Evolutionary conservation across 2,797 vertebrate genomes (phyloP), one percentile per base, ranked within the genome.

Genomic region (Xiphophorus birchmanni): DNA sequence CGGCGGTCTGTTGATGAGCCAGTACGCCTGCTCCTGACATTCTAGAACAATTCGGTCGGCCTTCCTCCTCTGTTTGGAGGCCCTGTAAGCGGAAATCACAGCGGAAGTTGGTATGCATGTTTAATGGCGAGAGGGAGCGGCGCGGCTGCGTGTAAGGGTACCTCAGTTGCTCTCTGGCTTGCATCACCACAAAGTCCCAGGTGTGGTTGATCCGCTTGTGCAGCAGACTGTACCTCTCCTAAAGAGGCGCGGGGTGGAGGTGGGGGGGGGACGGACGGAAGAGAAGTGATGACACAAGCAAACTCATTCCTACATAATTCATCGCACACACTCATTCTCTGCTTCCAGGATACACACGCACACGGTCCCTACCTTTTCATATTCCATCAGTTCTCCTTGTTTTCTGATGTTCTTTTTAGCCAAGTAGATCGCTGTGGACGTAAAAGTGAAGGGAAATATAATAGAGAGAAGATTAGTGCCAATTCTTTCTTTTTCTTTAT

Each of bases 111-210:
- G 0, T 72, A 3, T 73, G 50, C 15, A 58, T 65, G 56, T 65
- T 75, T n/a, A 35, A 18, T 0, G 18, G 1, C 50, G 60, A 23
- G n/a, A 71, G 10, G 63, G 78, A 37, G 75, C 5, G 29, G 76
- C 4, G 32, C 78, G 35, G 13, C 40, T 71, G 76, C 2, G 0
- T 47, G 74, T 26, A 26, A 10, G 29, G 75, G 35, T 81, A 99
- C 98, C 97, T 96, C 60, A 99, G 96, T 88, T 99, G 98, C 86
- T 99, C 98, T 86, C 97, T 95, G 0, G 98, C 98, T 93, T 99
- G 98, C 97, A 97, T 99, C 93, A 99, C 96, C 80, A 99, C 98
- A 75, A 99, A 97, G 94, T 99, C 98, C 98, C 98, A 99, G 0
- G 95, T 96, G 91, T 99, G 97, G 92, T 96, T 97, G 90, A 99